phyloP scores from a whole-genome alignment of 2,888 invertebrate species.

The Latrodectus elegans region DNA sequence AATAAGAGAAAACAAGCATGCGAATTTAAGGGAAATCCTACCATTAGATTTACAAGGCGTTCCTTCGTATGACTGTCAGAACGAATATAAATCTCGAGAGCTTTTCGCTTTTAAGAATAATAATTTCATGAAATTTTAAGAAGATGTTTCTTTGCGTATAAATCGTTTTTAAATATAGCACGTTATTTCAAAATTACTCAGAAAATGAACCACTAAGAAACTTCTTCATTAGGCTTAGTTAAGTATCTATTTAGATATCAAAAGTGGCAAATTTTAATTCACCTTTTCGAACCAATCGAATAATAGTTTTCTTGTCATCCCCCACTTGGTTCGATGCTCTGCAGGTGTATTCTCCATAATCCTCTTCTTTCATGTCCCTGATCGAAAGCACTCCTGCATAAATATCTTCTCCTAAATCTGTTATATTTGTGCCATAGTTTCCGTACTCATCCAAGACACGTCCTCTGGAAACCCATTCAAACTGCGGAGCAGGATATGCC shows the following conservation, averaged over 20 bases:
- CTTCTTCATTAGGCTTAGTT: too few relatives aligned
- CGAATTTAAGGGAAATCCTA: too few relatives aligned
- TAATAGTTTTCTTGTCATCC: slow-evolving; percentile 77
- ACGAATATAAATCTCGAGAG: too few relatives aligned
- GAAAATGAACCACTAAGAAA: too few relatives aligned
- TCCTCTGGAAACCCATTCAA: slow-evolving; percentile 83
- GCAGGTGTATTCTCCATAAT: slow-evolving; percentile 94
- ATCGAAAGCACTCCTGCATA: slow-evolving; percentile 86
- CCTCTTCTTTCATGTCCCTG: slow-evolving; percentile 75
- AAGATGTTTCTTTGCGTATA: too few relatives aligned
- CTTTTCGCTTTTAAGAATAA: too few relatives aligned
- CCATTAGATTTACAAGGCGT: too few relatives aligned
- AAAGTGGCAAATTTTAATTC: not conserved
- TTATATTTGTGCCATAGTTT: slow-evolving; percentile 88
- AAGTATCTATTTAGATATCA: not conserved
- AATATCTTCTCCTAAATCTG: slow-evolving; percentile 87
- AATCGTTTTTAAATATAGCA: too few relatives aligned
- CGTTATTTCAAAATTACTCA: too few relatives aligned
- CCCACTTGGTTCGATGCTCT: slow-evolving; percentile 89
- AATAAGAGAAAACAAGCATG: too few relatives aligned
- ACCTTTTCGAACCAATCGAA: slow-evolving; percentile 87
- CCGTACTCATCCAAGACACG: slow-evolving; percentile 77
- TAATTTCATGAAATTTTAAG: too few relatives aligned
- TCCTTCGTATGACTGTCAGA: too few relatives aligned
- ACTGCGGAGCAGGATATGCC: slow-evolving; percentile 93